Evolutionary conservation across 2,888 invertebrate genomes (phyloP), one percentile per base, ranked within the genome.

Genomic region (Lasiommata megera): DNA sequence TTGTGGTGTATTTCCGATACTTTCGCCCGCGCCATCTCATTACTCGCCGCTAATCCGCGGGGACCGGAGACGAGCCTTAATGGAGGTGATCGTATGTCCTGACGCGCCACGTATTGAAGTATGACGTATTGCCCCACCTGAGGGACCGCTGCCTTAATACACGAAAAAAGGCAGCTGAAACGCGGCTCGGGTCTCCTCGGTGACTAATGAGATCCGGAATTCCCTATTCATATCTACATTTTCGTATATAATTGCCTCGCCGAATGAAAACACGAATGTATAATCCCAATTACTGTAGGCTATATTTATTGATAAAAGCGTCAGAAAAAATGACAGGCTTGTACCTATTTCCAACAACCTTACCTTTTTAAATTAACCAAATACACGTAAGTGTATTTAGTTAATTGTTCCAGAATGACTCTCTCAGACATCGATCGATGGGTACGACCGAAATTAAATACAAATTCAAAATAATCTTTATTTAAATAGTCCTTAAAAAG

Each of bases 31-130:
- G 77, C 82, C 87, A 84, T 87, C 88, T 88, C 89, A 89, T 90
- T 90, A 90, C 83, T 78, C 75, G 76, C 70, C 80, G 79, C 81
- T 88, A 88, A 88, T 89, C 89, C 88, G 76, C 73, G 87, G 88
- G 87, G 89, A 52, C 31, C 17, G 41, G 48, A 88, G 84, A 79
- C 80, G 78, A 73, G 74, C 76, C 79, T 74, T 87, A 88, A 88
- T 88, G 85, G 84, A 80, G 80, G 86, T 87, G 88, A 88, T 88
- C 87, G 84, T 82, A 82, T 86, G 87, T 87, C 88, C 82, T 83
- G 79, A 81, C 82, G 80, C 84, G 43, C 43, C 9, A 31, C 84
- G 81, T 87, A 85, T 86, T 88, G 81, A 83, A 82, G 80, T 79
- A 84, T 87, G 88, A 88, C 88, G 85, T 83, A 88, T 88, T 81